Conservation (phyloP, 2,113 vertebrate genomes). For the Plotosus lineatus region DNA sequence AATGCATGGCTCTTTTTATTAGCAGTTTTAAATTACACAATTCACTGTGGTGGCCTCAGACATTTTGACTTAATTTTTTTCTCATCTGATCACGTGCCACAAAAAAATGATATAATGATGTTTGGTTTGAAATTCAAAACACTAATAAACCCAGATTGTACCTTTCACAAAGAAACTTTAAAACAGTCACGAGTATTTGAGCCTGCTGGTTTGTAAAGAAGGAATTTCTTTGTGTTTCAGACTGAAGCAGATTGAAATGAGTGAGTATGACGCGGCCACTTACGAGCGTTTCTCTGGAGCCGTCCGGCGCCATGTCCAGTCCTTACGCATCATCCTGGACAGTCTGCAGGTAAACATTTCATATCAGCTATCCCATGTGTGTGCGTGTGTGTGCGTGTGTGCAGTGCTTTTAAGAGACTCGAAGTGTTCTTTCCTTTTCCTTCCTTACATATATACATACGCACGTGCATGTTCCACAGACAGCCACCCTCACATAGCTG, state of each 20-base stretch:
- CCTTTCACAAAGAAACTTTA: neutral
- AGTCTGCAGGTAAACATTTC: constrained; percentile 84
- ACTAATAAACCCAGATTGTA: neutral
- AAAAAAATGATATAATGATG: neutral
- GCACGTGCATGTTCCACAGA: neutral
- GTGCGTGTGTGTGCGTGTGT: constrained; percentile 23
- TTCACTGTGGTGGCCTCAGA: no score
- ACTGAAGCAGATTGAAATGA: constrained; percentile 93
- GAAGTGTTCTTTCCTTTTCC: neutral
- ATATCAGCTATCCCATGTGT: neutral
- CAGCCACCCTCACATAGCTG: neutral
- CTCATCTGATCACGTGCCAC: no score
- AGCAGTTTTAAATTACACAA: no score
- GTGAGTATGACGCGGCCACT: constrained; percentile 86
- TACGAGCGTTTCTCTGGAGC: constrained; percentile 89
- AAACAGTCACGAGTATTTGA: neutral
- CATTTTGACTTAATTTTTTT: no score
- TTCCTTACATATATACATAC: neutral
- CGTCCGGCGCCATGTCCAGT: constrained; percentile 87
- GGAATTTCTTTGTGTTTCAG: constrained; percentile 61
- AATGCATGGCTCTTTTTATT: no score
- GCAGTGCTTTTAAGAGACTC: neutral
- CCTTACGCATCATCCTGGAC: constrained; percentile 90
- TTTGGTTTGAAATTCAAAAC: neutral
- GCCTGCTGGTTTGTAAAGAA: neutral